A percentile compares a stretch with the other conserved stretches of the same genome.
Evolutionary conservation across 2,113 vertebrate genomes (phyloP).

Genomic region (western clawed frog (Xenopus tropicalis)): DNA sequence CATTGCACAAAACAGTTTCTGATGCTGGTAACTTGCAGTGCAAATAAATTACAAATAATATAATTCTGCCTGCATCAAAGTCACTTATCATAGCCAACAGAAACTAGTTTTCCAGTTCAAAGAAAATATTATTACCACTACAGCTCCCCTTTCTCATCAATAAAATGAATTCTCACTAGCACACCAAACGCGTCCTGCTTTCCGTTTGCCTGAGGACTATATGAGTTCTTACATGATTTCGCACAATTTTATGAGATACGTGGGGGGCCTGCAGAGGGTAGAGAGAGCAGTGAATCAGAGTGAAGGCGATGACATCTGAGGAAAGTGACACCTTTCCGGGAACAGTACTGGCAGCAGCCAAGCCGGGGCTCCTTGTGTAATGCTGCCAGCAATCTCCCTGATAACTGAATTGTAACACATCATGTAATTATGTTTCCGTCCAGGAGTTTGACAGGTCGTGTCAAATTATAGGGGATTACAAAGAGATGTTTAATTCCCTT

Average conservation of each 20-base stretch:
- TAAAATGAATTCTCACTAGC: slow-evolving; percentile 11
- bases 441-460: slow-evolving; percentile 21
- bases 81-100: neutral
- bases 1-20: too few species aligned
- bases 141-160: neutral
- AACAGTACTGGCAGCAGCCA: slow-evolving; percentile 17
- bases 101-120: slow-evolving; percentile 10
- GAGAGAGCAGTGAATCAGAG: slow-evolving; percentile 22
- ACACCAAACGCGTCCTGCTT: neutral
- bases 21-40: neutral
- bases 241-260: slow-evolving; percentile 9
- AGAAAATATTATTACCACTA: neutral
- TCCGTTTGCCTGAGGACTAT: neutral
- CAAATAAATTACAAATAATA: neutral
- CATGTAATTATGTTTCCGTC: slow-evolving; percentile 39
- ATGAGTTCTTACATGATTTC: slow-evolving; percentile 13
- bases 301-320: slow-evolving; percentile 29
- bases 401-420: slow-evolving; percentile 34
- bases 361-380: neutral
- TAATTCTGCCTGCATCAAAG: neutral
- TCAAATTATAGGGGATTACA: slow-evolving; percentile 29
- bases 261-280: slow-evolving; percentile 6
- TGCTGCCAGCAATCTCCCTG: slow-evolving; percentile 22
- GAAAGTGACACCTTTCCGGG: slow-evolving; percentile 40
- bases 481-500: slow-evolving; percentile 29